Evolutionary conservation across 2,797 vertebrate species (phyloP), one percentile per base, ranked within the genome.

Genomic region (Melanotaenia boesemani): DNA sequence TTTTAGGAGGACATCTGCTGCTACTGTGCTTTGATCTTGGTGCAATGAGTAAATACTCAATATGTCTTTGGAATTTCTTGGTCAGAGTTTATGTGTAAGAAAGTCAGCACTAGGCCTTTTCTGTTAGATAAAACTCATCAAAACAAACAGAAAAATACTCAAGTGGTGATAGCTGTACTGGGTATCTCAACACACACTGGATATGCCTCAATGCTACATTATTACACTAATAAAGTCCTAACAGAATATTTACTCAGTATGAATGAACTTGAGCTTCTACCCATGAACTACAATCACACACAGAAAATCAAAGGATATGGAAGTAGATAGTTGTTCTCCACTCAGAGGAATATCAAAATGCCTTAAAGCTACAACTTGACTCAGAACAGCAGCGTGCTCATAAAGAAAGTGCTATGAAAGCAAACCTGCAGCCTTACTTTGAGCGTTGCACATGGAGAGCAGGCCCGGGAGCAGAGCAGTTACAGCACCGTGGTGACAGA

Each of bases 401-500:
- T 28, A 5, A 24, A 28, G 54, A 55, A 55, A 15, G 8, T 26
- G 54, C 54, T 55, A 15, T 20, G 55, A 28, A 55, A 26, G 54
- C 54, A 55, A 26, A 28, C 54, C 54, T 28, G 26, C 26, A 55
- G 48, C 48, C 48, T 10, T 5, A 22, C n/a, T 50, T 50, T 75
- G 78, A 77, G 73, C 80, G 61, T 26, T 70, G 57, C 61, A 60
- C 65, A 70, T 74, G 79, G 76, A 81, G 81, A 78, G 85, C 75
- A 75, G 68, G 75, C 63, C 81, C 61, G 69, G 77, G 76, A 86
- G 89, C 81, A 5, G 62, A 41, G 50, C 58, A 56, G 76, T 72
- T 79, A 20, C 65, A 64, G 83, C 83, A 62, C 75, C 24, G 67
- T 41, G 78, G 67, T 86, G 84, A 91, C 89, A 88, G 90, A 90